phyloP scores from a whole-genome alignment of 2,797 vertebrate species.

The Pelobates cultripes region DNA sequence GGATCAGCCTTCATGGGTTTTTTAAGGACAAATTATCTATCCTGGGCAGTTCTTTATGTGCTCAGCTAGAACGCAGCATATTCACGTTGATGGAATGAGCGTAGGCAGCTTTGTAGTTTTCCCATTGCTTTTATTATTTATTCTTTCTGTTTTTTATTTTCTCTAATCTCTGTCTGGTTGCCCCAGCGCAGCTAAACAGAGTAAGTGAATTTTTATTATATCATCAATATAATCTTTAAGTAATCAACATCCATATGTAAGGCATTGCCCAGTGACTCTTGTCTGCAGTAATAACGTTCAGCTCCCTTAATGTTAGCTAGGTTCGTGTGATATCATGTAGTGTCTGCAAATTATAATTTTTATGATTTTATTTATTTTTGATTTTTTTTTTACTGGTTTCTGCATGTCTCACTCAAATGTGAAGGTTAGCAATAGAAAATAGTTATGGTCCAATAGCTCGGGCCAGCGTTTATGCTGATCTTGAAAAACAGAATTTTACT shows the following conservation, averaged over 20 bases:
- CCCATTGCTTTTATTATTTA: slow-evolving; percentile 70
- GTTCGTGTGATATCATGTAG: no score
- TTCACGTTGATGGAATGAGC: slow-evolving; percentile 29
- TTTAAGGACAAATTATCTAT: slow-evolving; percentile 13
- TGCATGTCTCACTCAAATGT: no score
- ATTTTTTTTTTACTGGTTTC: no score
- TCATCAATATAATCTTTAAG: slow-evolving; percentile 78
- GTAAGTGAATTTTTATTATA: slow-evolving; percentile 82
- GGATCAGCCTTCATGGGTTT: slow-evolving; percentile 15
- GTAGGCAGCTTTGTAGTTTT: slow-evolving; percentile 49
- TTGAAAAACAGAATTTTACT: no score
- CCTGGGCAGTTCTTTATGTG: slow-evolving; percentile 40
- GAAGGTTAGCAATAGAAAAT: no score
- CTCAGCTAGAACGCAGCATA: slow-evolving; percentile 12
- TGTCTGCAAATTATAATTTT: no score
- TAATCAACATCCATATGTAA: slow-evolving; percentile 71
- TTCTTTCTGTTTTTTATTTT: slow-evolving; percentile 70
- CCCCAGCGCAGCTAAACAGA: slow-evolving; percentile 73
- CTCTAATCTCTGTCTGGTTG: slow-evolving; percentile 75
- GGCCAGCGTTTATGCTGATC: no score
- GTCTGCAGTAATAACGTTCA: slow-evolving; percentile 58
- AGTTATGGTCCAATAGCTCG: no score
- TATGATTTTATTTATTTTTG: no score
- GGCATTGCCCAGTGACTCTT: slow-evolving; percentile 62
- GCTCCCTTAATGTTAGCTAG: no score